Conservation (phyloP, 2,888 invertebrate species). For the Uloborus plumipes region DNA sequence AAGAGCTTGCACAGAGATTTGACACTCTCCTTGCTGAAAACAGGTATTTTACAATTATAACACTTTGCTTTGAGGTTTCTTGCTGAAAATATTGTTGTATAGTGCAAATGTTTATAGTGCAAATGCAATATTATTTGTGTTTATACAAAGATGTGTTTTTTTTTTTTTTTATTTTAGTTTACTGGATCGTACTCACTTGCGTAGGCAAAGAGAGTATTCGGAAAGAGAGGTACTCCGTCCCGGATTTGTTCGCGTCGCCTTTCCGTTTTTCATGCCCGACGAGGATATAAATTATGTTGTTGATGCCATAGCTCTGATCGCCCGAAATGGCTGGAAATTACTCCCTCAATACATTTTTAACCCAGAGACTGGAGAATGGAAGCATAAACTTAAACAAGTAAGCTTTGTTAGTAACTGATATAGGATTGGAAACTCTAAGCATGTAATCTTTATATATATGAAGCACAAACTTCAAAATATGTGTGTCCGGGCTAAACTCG, state of each 20-base stretch:
- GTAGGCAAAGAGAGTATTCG: conserved; percentile 74
- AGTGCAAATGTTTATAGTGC: too few species aligned
- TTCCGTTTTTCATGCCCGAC: conserved; percentile 88
- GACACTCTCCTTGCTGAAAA: conserved; percentile 80
- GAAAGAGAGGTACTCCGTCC: conserved; percentile 82
- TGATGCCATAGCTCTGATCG: conserved; percentile 88
- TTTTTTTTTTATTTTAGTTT: conserved; percentile 70
- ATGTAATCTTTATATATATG: too few species aligned
- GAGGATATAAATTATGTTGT: conserved; percentile 84
- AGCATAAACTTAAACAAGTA: conserved; percentile 82
- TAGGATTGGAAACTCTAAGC: too few species aligned
- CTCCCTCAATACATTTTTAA: conserved; percentile 90
- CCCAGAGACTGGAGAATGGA: conserved; percentile 90
- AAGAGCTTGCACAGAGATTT: conserved; percentile 81
- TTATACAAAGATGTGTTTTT: too few species aligned
- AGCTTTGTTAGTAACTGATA: conserved; percentile 11
- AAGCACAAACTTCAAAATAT: too few species aligned
- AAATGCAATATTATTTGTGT: too few species aligned
- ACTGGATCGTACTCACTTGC: conserved; percentile 74
- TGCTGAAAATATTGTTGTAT: too few species aligned
- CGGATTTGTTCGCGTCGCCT: conserved; percentile 86
- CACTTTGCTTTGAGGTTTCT: too few species aligned
- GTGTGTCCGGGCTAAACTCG: too few species aligned
- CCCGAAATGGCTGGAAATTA: conserved; percentile 88
- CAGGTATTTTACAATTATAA: conserved; percentile 71